phyloP scores from a whole-genome alignment of 2,113 vertebrate genomes.

The Lethenteron camtschaticum region DNA sequence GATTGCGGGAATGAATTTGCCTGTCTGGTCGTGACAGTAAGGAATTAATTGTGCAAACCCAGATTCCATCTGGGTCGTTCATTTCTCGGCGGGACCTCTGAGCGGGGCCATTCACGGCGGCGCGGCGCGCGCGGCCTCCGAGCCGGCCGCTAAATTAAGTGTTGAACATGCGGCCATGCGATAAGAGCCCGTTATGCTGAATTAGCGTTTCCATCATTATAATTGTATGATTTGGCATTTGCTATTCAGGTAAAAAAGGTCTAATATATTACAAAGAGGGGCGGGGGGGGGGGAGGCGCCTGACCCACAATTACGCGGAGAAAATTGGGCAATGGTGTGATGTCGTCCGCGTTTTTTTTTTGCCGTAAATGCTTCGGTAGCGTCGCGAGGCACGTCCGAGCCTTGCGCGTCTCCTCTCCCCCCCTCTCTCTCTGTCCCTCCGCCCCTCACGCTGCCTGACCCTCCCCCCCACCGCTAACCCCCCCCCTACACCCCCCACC shows the following conservation, averaged over 20 bases:
- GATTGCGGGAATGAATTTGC: too few species aligned
- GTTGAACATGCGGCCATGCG: slow-evolving; percentile 2
- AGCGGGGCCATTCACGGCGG: background rate
- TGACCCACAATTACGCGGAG: slow-evolving; percentile 4
- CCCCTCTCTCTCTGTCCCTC: too few species aligned
- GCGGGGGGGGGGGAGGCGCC: background rate
- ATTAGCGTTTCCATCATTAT: slow-evolving; percentile 6
- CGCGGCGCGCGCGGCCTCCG: background rate
- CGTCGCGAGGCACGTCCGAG: background rate
- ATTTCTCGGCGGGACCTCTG: slow-evolving; percentile 1
- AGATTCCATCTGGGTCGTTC: slow-evolving; percentile 2
- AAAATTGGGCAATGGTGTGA: slow-evolving; percentile 4
- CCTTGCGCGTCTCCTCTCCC: too few species aligned
- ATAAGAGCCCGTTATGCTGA: slow-evolving; percentile 6
- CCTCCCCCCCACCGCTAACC: too few species aligned
- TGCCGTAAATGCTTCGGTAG: background rate
- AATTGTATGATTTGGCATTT: slow-evolving; percentile 6
- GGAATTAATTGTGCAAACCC: slow-evolving; percentile 4
- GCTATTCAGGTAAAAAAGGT: slow-evolving; percentile 5
- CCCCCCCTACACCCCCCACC: too few species aligned
- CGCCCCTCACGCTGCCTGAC: too few species aligned
- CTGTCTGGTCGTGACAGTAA: background rate
- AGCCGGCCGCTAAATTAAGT: slow-evolving; percentile 2
- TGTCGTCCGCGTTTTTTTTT: background rate
- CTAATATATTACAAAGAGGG: background rate